Conservation (phyloP, 2,888 invertebrate species). For the Drosophila putrida region DNA sequence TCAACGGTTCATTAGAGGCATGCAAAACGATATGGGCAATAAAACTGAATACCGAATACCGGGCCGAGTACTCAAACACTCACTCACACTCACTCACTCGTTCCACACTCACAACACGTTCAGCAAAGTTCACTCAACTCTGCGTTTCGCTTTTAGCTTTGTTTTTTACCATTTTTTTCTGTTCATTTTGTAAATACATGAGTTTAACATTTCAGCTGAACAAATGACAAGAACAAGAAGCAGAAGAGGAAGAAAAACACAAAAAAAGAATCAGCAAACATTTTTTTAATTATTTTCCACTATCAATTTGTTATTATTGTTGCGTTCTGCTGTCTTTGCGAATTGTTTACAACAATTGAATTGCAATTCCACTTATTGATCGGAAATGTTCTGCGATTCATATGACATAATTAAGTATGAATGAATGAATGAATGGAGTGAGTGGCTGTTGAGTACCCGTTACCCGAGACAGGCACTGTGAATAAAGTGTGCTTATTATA, state of each 20-base stretch:
- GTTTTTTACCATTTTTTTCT: conserved; percentile 8
- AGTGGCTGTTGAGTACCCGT: conserved; percentile 4
- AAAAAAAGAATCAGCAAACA: conserved; percentile 41
- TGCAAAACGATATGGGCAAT: conserved; percentile 65
- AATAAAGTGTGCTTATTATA: conserved; percentile 10
- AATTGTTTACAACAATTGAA: conserved; percentile 53
- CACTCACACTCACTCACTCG: conserved; percentile 7
- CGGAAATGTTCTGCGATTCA: conserved; percentile 3
- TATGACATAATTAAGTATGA: conserved; percentile 35
- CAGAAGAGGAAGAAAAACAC: conserved; percentile 8
- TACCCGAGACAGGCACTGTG: not conserved
- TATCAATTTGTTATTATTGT: conserved; percentile 5
- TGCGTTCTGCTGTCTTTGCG: conserved; percentile 36
- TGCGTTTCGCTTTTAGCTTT: conserved; percentile 30
- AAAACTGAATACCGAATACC: conserved; percentile 40
- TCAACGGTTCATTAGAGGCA: conserved; percentile 73
- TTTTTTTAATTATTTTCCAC: conserved; percentile 15
- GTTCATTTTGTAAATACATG: conserved; percentile 32
- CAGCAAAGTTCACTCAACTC: conserved; percentile 68
- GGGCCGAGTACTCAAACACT: conserved; percentile 5
- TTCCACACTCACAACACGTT: conserved; percentile 52
- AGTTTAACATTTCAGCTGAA: conserved; percentile 48
- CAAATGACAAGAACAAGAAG: conserved; percentile 50
- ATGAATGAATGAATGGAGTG: conserved; percentile 6
- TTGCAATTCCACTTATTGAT: conserved; percentile 37